These are phyloP conservation scores for Rachycentron canadum DNA, from an alignment of 2,797 vertebrate species.

Conservation along the genomic window DNA sequence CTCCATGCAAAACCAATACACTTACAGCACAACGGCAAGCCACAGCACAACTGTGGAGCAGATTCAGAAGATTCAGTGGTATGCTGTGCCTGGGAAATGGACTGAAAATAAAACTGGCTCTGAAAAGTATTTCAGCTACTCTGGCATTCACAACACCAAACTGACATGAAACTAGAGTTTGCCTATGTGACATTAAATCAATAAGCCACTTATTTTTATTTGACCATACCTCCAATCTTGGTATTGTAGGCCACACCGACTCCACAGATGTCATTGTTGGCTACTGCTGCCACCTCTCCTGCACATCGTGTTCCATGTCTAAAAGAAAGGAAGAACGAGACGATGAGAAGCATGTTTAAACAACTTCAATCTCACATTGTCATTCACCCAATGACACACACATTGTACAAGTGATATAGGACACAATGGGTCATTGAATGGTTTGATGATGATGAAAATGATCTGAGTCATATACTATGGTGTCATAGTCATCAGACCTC, in stretches of 20 bases:
- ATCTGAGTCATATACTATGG: too few species aligned
- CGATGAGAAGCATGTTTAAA: conserved; percentile 32
- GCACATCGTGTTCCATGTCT: conserved; percentile 97
- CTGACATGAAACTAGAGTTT: conserved; percentile 16
- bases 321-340: conserved; percentile 44
- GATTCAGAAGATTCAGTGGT: conserved; percentile 33
- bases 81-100: conserved; percentile 47
- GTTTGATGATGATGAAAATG: not conserved
- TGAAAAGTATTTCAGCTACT: conserved; percentile 41
- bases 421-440: not conserved
- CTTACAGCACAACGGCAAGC: conserved; percentile 32
- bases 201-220: conserved; percentile 34
- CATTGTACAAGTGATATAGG: conserved; percentile 20
- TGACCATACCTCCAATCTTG: conserved; percentile 88
- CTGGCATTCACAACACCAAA: conserved; percentile 28
- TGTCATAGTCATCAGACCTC: too few species aligned
- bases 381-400: conserved; percentile 23
- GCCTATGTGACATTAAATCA: conserved; percentile 24
- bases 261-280: conserved; percentile 96
- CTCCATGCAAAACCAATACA: conserved; percentile 44
- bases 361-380: conserved; percentile 8
- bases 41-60: conserved; percentile 36
- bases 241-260: conserved; percentile 96
- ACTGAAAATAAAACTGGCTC: conserved; percentile 53
- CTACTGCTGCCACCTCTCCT: conserved; percentile 94